phyloP scores from a whole-genome alignment of 1,140 invertebrate species.

The Kradibia gibbosae region DNA sequence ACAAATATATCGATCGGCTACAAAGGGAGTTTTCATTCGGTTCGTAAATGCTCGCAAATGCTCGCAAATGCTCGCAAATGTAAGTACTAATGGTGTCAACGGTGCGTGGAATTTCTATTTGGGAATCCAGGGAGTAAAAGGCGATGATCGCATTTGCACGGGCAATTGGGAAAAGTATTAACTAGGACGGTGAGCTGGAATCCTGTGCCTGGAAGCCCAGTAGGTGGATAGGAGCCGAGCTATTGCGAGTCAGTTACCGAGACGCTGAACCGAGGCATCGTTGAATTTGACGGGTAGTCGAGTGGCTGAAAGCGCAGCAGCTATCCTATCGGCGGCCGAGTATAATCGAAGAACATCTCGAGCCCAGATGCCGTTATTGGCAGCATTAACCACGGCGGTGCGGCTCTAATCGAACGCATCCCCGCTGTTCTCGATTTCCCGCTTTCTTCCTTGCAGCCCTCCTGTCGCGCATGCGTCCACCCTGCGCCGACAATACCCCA shows the following conservation, averaged over 20 bases:
- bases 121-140: neutral
- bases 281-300: conserved; percentile 10
- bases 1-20: neutral
- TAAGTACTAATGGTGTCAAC: neutral
- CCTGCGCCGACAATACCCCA: neutral
- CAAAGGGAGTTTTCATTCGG: neutral
- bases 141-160: conserved; percentile 17
- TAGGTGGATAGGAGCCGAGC: neutral
- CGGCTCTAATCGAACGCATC: neutral
- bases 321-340: neutral
- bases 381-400: no score
- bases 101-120: neutral
- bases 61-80: neutral
- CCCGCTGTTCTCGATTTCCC: neutral
- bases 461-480: neutral
- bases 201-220: no score
- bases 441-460: neutral
- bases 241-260: neutral
- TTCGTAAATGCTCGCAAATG: neutral
- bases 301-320: neutral
- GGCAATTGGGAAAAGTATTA: conserved; percentile 12
- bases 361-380: neutral
- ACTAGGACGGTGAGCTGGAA: neutral
- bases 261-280: neutral
- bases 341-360: conserved; percentile 10